phyloP scores from a whole-genome alignment of 2,888 invertebrate genomes.

The Cosmia pyralina region DNA sequence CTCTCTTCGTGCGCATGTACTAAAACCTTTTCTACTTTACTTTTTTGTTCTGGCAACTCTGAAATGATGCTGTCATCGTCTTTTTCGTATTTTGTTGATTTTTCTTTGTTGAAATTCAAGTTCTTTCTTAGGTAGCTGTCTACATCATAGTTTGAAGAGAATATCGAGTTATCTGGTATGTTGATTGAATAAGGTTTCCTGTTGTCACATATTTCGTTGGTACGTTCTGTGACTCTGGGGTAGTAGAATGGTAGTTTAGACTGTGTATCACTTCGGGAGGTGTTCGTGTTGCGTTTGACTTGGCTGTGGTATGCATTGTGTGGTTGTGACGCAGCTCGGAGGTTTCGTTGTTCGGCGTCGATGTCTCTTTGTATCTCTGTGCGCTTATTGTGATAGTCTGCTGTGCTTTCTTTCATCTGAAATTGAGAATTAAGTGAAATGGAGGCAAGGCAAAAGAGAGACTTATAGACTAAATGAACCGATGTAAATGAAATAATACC shows the following conservation, averaged over 20 bases:
- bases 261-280: constrained; percentile 74
- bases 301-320: constrained; percentile 17
- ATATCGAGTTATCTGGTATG: constrained; percentile 84
- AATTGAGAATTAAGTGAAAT: constrained; percentile 42
- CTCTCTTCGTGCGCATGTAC: constrained; percentile 65
- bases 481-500: no score
- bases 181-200: constrained; percentile 83
- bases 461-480: no score
- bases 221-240: constrained; percentile 65
- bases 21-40: constrained; percentile 71
- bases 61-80: constrained; percentile 28
- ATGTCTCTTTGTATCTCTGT: constrained; percentile 87
- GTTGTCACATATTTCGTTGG: constrained; percentile 51
- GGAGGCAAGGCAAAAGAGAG: no score
- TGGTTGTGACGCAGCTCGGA: constrained; percentile 66
- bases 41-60: constrained; percentile 38
- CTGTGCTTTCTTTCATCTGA: constrained; percentile 88
- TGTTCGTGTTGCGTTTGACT: constrained; percentile 54
- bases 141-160: constrained; percentile 84
- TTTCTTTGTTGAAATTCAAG: constrained; percentile 76
- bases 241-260: constrained; percentile 83
- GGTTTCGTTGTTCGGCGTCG: constrained; percentile 77
- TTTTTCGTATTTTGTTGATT: constrained; percentile 36
- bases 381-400: constrained; percentile 86
- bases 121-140: constrained; percentile 84